Conservation (phyloP, 2,113 vertebrate species). For the Ctenodactylus gundi region DNA sequence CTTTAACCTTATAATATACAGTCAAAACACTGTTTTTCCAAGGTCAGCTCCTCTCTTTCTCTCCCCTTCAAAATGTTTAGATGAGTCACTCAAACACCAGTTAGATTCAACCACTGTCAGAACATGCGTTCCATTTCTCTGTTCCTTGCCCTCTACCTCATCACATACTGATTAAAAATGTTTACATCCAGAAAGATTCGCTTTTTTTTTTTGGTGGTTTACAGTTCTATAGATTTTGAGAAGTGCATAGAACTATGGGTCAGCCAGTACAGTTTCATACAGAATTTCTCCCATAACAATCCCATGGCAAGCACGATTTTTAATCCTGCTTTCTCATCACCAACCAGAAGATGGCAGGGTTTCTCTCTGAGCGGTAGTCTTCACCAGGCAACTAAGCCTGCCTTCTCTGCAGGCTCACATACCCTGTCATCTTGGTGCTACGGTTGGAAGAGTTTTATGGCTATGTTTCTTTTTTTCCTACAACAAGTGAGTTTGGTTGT, state of each 20-base stretch:
- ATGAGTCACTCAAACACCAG: constrained; percentile 5
- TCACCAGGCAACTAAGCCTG: neutral
- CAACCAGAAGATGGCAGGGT: constrained; percentile 73
- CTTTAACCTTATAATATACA: constrained; percentile 3
- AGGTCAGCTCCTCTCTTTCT: constrained; percentile 40
- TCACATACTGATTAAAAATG: neutral
- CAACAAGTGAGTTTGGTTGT: constrained; percentile 28
- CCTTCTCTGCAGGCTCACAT: neutral
- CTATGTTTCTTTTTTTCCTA: constrained; percentile 9
- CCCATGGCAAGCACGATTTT: neutral
- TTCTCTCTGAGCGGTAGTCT: constrained; percentile 33
- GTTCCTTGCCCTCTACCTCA: neutral
- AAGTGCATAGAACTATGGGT: constrained; percentile 38
- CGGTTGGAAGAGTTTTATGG: neutral
- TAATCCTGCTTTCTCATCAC: constrained; percentile 27
- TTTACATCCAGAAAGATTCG: constrained; percentile 27
- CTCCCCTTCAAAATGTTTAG: neutral
- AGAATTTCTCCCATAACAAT: constrained; percentile 10
- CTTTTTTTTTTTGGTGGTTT: constrained; percentile 21
- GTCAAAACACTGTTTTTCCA: constrained; percentile 43
- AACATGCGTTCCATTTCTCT: neutral
- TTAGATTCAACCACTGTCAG: neutral
- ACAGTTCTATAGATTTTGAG: constrained; percentile 12
- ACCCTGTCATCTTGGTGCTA: neutral
- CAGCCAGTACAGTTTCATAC: neutral